Conservation (phyloP, 2,113 vertebrate species). For the Mionectes macconnelli region DNA sequence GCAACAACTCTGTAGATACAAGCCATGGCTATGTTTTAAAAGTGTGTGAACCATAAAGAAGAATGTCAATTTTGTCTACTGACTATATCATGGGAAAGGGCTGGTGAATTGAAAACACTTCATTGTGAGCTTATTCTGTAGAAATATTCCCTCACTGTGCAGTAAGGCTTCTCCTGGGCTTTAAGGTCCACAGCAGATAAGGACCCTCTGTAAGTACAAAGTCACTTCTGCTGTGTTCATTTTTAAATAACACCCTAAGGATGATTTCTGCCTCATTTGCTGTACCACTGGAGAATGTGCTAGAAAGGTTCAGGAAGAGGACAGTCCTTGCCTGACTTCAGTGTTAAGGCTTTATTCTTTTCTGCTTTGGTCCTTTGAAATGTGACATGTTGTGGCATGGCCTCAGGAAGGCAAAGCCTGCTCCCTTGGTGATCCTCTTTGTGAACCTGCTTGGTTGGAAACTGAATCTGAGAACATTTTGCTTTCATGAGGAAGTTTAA, state of each 20-base stretch:
- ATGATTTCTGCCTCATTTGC: not conserved
- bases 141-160: not conserved
- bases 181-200: not conserved
- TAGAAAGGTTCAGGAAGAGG: not conserved
- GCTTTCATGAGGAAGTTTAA: not conserved
- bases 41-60: not conserved
- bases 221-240: not conserved
- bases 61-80: not conserved
- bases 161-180: not conserved
- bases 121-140: not conserved
- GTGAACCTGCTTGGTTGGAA: not conserved
- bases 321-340: not conserved
- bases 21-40: not conserved
- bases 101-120: not conserved
- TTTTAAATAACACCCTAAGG: not conserved
- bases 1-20: not conserved
- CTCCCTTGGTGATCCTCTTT: not conserved
- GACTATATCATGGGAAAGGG: not conserved
- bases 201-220: not conserved
- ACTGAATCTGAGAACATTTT: not conserved
- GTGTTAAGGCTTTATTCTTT: not conserved
- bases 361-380: not conserved
- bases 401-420: not conserved
- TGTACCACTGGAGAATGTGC: not conserved
- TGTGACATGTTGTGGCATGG: accelerated